phyloP scores from a whole-genome alignment of 1,140 invertebrate species.

The Neelides sp. region DNA sequence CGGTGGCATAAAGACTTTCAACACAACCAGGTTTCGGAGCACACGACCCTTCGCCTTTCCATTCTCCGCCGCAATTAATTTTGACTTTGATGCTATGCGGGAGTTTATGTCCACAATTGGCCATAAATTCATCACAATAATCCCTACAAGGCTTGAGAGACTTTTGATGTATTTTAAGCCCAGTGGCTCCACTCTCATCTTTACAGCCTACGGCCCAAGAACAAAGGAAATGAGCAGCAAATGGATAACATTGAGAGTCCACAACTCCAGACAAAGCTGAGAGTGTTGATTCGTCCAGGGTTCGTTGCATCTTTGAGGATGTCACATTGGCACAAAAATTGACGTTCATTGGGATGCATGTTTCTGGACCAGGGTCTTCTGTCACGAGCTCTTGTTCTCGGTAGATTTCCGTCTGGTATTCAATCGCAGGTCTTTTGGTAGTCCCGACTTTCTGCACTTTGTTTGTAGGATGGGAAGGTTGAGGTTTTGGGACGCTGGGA shows the following conservation, averaged over 20 bases:
- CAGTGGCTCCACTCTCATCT: background rate
- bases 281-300: conserved; percentile 19
- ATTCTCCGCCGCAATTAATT: conserved; percentile 61
- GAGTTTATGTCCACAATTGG: conserved; percentile 61
- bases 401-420: background rate
- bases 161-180: conserved; percentile 36
- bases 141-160: conserved; percentile 58
- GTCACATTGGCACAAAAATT: conserved; percentile 28
- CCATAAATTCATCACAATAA: conserved; percentile 72
- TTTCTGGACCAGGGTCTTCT: background rate
- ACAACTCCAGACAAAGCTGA: conserved; percentile 17
- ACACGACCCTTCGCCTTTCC: conserved; percentile 56
- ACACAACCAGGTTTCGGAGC: conserved; percentile 62
- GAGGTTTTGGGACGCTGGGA: background rate
- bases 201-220: conserved; percentile 27
- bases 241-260: conserved; percentile 29
- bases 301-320: conserved; percentile 12
- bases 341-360: conserved; percentile 25
- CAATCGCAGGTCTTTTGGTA: conserved; percentile 1
- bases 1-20: conserved; percentile 52
- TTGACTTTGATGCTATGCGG: conserved; percentile 52
- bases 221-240: conserved; percentile 30
- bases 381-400: background rate
- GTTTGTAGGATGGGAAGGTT: background rate
- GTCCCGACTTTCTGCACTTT: background rate